A percentile compares a stretch with the other conserved stretches of the same genome.
Conservation (phyloP, 2,888 invertebrate genomes). For the Agrotis segetum region DNA sequence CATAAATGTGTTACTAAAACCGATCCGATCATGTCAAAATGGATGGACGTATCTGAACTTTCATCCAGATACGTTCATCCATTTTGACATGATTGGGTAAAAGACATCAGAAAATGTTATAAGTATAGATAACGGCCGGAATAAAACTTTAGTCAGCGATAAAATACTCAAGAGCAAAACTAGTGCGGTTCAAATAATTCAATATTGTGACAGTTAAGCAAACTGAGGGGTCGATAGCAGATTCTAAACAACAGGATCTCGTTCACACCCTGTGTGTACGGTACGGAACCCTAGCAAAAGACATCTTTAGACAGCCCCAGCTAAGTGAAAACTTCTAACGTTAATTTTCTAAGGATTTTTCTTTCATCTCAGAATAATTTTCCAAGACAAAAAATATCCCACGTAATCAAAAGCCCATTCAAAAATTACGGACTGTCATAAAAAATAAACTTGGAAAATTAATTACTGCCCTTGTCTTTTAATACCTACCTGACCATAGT, state of each 20-base stretch:
- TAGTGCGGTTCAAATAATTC: background rate
- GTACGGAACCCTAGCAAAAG: background rate
- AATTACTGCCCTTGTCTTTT: conserved; percentile 14
- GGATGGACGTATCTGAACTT: no score
- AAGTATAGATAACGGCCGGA: no score
- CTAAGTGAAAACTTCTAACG: background rate
- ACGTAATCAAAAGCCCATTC: conserved; percentile 9
- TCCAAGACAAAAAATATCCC: background rate
- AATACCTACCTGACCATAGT: background rate
- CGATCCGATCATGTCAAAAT: no score
- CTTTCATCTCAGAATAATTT: background rate
- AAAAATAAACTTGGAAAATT: conserved; percentile 10
- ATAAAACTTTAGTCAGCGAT: no score
- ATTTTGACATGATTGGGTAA: no score
- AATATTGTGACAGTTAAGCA: background rate
- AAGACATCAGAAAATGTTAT: no score
- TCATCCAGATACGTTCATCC: no score
- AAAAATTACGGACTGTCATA: background rate
- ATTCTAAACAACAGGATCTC: background rate
- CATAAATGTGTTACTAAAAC: no score
- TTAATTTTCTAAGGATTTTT: background rate
- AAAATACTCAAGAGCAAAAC: no score
- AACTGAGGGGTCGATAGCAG: background rate
- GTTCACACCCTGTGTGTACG: background rate
- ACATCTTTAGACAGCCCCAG: background rate